Conservation (phyloP, 1,140 invertebrate species). For the Physella acuta region DNA sequence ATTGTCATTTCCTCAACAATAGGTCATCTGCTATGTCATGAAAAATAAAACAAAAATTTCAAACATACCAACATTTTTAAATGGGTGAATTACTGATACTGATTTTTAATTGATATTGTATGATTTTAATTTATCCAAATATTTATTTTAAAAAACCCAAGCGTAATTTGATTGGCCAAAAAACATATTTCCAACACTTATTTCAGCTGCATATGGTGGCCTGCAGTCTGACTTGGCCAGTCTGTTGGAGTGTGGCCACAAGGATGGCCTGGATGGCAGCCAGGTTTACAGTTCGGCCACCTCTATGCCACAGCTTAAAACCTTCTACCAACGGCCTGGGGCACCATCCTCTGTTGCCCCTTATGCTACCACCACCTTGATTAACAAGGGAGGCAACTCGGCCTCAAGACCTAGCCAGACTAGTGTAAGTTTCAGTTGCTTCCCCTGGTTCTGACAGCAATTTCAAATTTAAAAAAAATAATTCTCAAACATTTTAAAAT, state of each 20-base stretch:
- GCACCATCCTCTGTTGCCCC: slow-evolving; percentile 68
- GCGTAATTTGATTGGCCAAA: too few relatives aligned
- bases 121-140: too few relatives aligned
- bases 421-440: slow-evolving; percentile 24
- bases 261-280: slow-evolving; percentile 33
- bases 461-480: too few relatives aligned
- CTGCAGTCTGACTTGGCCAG: slow-evolving; percentile 46
- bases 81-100: too few relatives aligned
- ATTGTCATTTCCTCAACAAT: too few relatives aligned
- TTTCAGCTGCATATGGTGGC: slow-evolving; percentile 31
- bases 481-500: too few relatives aligned
- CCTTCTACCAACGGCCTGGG: slow-evolving; percentile 73
- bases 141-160: too few relatives aligned
- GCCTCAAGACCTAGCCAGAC: slow-evolving; percentile 17
- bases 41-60: too few relatives aligned
- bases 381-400: slow-evolving; percentile 47
- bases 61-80: too few relatives aligned
- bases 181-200: background rate
- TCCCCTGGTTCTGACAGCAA: too few relatives aligned
- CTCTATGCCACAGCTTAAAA: slow-evolving; percentile 65
- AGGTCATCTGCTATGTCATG: too few relatives aligned
- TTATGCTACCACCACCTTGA: slow-evolving; percentile 79
- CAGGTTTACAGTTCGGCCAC: slow-evolving; percentile 45
- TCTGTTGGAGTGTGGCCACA: slow-evolving; percentile 38
- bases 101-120: too few relatives aligned